A percentile compares a stretch with the other conserved stretches of the same genome.
Conservation (phyloP, 2,888 invertebrate genomes). For the Venustoraphidia nigricollis region DNA sequence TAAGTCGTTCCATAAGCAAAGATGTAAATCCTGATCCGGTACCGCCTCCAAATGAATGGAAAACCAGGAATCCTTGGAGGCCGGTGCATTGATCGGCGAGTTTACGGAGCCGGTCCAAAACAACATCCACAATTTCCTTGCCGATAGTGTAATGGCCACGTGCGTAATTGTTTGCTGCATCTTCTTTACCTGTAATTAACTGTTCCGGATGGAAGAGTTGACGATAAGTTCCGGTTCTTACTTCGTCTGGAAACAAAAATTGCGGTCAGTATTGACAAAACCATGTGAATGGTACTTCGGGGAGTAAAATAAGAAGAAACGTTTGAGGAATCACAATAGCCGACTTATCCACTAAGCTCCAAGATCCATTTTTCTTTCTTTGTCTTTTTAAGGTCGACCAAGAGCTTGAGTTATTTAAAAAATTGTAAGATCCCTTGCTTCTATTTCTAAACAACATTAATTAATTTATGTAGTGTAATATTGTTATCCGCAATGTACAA, state of each 20-base stretch:
- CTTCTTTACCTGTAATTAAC: conserved; percentile 82
- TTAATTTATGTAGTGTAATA: too few species aligned
- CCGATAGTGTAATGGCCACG: conserved; percentile 91
- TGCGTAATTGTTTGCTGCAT: conserved; percentile 88
- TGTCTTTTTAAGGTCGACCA: too few species aligned
- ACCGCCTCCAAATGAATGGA: conserved; percentile 84
- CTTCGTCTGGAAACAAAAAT: conserved; percentile 43
- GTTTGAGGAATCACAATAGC: too few species aligned
- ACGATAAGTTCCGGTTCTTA: conserved; percentile 69
- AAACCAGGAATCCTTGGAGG: conserved; percentile 74
- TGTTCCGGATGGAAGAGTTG: conserved; percentile 84
- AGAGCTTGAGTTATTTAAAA: too few species aligned
- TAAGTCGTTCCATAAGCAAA: conserved; percentile 79
- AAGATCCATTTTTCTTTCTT: too few species aligned
- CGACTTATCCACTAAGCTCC: too few species aligned
- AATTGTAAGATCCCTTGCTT: too few species aligned
- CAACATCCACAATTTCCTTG: conserved; percentile 74
- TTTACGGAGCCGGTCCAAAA: conserved; percentile 66
- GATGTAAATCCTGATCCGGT: conserved; percentile 90
- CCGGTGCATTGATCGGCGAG: conserved; percentile 79
- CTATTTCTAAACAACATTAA: too few species aligned
- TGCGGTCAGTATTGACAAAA: not conserved
- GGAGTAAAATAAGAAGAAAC: too few species aligned
- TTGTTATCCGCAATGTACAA: too few species aligned
- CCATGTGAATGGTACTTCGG: too few species aligned